Evolutionary conservation across 2,797 vertebrate species (phyloP), one percentile per base, ranked within the genome.

Genomic region (Anas flavirostris): DNA sequence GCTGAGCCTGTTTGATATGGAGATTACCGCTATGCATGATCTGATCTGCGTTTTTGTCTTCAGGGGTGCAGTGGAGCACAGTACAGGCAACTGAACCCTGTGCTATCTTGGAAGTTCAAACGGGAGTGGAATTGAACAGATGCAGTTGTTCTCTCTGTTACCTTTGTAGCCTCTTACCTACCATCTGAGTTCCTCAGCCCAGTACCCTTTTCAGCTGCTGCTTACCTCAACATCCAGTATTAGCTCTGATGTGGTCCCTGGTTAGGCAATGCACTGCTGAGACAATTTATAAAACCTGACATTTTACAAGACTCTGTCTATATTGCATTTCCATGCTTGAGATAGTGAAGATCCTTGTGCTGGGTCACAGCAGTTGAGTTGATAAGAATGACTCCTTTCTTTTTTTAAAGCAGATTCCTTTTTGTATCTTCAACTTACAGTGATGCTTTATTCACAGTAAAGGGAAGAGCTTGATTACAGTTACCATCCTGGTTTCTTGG

Each of bases 51-150:
- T 56, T 62, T 41, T 8, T 53, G 46, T 55, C 18, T 35, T 10
- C 33, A n/a, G 73, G 80, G 16, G n/a, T 37, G 19, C n/a, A 43
- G 72, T 5, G 50, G n/a, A 31, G 10, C 76, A 25, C 48, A 56
- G 68, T 29, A 10, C 31, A 1, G 13, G 9, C 23, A 48, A 7
- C 21, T 58, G 3, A 16, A 12, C 59, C 16, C 4, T 43, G 28
- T 21, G 33, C 67, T 37, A 1, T 7, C 44, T 10, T 7, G 5
- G n/a, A 35, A 64, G 35, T 67, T 75, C 29, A 8, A 70, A 28
- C 7, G 12, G 13, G 4, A 76, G 26, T 33, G 29, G 50, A 53
- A 44, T 2, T 1, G 31, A n/a, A 19, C 0, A 1, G 33, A 21
- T 33, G 43, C 43, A 64, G 59, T 35, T 7, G 0, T 7, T 58